These are phyloP conservation scores for Colletes gigas DNA, from an alignment of 1,140 invertebrate genomes.

Conservation along the genomic window DNA sequence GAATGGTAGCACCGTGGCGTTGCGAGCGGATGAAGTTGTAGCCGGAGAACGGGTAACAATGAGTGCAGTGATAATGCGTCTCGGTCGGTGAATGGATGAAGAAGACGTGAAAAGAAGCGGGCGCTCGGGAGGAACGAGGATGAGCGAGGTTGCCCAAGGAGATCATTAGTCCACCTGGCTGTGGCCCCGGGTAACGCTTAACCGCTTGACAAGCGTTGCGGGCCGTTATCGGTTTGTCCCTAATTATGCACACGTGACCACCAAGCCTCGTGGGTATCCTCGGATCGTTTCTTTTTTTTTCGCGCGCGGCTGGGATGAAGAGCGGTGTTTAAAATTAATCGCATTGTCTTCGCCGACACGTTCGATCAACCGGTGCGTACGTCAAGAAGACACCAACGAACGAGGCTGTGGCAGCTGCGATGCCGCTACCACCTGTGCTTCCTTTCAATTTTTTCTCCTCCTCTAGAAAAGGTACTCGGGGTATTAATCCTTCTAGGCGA, in stretches of 20 bases:
- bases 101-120: conserved; percentile 51
- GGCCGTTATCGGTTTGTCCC: conserved; percentile 68
- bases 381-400: conserved; percentile 40
- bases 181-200: conserved; percentile 64
- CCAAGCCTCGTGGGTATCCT: conserved; percentile 36
- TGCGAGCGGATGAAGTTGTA: conserved; percentile 66
- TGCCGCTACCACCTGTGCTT: conserved; percentile 21
- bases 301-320: neutral
- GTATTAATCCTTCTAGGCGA: no score
- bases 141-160: conserved; percentile 65
- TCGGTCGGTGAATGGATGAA: conserved; percentile 58
- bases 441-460: conserved; percentile 10
- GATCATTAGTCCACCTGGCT: conserved; percentile 74
- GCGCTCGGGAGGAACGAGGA: conserved; percentile 29
- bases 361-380: conserved; percentile 33
- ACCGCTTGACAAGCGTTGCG: conserved; percentile 67
- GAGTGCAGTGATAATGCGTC: conserved; percentile 69
- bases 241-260: conserved; percentile 69
- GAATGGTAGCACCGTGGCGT: conserved; percentile 51
- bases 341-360: conserved; percentile 36
- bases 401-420: conserved; percentile 37
- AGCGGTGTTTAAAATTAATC: conserved; percentile 38
- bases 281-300: neutral
- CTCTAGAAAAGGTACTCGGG: neutral
- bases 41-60: conserved; percentile 66